Conservation (phyloP, 2,888 invertebrate genomes). For the Netelia inedita region DNA sequence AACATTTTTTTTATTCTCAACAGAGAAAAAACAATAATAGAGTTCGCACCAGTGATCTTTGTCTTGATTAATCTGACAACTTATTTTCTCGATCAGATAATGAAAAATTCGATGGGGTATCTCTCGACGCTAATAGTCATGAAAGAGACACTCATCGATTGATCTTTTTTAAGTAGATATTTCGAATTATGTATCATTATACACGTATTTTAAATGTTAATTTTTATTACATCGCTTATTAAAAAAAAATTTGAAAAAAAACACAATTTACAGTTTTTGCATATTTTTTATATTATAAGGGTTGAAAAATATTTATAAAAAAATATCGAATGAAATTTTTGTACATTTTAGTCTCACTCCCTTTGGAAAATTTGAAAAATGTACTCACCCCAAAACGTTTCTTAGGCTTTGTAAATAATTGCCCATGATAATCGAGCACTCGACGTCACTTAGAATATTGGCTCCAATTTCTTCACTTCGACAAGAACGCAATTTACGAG, state of each 20-base stretch:
- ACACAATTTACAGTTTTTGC: too few relatives aligned
- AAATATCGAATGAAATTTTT: neutral
- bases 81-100: neutral
- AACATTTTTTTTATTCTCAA: too few relatives aligned
- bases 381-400: too few relatives aligned
- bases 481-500: neutral
- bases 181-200: neutral
- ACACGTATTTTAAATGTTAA: neutral
- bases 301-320: neutral
- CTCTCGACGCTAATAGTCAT: slow-evolving; percentile 58
- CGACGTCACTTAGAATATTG: neutral
- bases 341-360: too few relatives aligned
- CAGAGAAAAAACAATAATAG: too few relatives aligned
- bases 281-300: too few relatives aligned
- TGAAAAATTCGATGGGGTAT: slow-evolving; percentile 62
- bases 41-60: neutral
- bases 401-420: neutral
- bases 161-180: neutral
- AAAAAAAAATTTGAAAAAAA: neutral
- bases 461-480: neutral
- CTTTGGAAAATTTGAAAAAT: too few relatives aligned
- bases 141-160: slow-evolving; percentile 30
- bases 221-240: neutral
- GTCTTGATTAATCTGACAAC: neutral
- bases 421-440: neutral